phyloP scores from a whole-genome alignment of 2,888 invertebrate species.

The Drosophila pseudotakahashii region DNA sequence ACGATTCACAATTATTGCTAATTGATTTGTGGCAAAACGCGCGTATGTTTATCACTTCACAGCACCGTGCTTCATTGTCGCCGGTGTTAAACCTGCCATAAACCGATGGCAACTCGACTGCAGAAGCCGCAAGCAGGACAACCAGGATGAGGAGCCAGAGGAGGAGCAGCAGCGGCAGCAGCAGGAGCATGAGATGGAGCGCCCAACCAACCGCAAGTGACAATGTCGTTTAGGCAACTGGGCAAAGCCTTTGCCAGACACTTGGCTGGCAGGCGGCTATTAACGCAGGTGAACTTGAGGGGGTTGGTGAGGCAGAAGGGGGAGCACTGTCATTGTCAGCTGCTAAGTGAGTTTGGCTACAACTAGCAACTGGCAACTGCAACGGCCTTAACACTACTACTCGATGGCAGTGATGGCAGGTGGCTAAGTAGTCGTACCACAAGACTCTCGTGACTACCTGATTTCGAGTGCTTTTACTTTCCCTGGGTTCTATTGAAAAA shows the following conservation, averaged over 20 bases:
- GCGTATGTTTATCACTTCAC: slow-evolving; percentile 37
- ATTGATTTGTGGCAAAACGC: slow-evolving; percentile 66
- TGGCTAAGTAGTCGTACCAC: background rate
- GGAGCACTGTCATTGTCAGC: slow-evolving; percentile 69
- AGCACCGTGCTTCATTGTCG: background rate
- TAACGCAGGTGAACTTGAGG: slow-evolving; percentile 49
- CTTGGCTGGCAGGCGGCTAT: slow-evolving; percentile 53
- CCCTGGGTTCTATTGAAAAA: too few relatives aligned
- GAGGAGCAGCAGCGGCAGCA: slow-evolving; percentile 1
- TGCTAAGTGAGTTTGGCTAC: slow-evolving; percentile 59
- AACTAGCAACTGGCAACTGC: slow-evolving; percentile 36
- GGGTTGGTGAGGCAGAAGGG: slow-evolving; percentile 6
- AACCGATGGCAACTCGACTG: slow-evolving; percentile 27
- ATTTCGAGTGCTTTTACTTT: background rate
- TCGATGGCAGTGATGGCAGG: slow-evolving; percentile 8
- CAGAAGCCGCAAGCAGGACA: slow-evolving; percentile 21
- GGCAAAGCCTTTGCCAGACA: slow-evolving; percentile 53
- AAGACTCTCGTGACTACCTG: background rate
- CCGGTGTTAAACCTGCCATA: slow-evolving; percentile 18
- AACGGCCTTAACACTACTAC: slow-evolving; percentile 29
- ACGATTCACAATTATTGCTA: slow-evolving; percentile 65
- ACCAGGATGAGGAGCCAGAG: background rate
- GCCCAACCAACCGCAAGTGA: slow-evolving; percentile 70
- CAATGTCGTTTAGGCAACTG: slow-evolving; percentile 70
- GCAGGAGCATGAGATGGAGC: slow-evolving; percentile 7